Evolutionary conservation across 1,140 invertebrate species (phyloP).

Genomic region (Elymnias hypermnestra): DNA sequence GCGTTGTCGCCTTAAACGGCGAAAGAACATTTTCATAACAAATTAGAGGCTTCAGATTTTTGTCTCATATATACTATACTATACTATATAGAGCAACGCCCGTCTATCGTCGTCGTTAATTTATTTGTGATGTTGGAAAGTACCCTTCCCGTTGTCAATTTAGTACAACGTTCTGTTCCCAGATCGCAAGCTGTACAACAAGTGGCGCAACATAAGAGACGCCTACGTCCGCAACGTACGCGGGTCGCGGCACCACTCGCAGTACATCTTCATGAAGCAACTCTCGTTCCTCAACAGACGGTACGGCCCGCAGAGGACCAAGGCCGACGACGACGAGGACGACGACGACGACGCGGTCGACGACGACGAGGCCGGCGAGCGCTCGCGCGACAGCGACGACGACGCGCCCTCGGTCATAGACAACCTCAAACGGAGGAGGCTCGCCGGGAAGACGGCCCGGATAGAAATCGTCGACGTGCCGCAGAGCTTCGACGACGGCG

Average conservation of each 20-base stretch:
- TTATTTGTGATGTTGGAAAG: too few relatives aligned
- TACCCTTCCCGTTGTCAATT: too few relatives aligned
- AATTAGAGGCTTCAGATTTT: too few relatives aligned
- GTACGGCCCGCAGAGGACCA: slow-evolving; percentile 32
- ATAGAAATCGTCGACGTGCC: slow-evolving; percentile 35
- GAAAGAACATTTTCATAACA: too few relatives aligned
- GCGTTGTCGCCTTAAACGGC: too few relatives aligned
- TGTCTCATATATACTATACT: too few relatives aligned
- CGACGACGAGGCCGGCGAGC: not conserved
- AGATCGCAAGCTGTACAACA: slow-evolving; percentile 43
- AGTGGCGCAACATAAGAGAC: slow-evolving; percentile 57
- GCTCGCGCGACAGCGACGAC: slow-evolving; percentile 13
- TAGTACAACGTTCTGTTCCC: too few relatives aligned
- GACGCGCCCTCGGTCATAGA: slow-evolving; percentile 34
- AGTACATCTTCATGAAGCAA: slow-evolving; percentile 43
- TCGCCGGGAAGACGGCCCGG: slow-evolving; percentile 19
- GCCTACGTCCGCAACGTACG: slow-evolving; percentile 43
- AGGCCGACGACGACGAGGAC: slow-evolving; percentile 15
- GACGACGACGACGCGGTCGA: slow-evolving; percentile 1
- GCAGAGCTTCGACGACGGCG: not conserved
- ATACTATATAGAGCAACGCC: too few relatives aligned
- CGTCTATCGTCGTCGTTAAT: too few relatives aligned
- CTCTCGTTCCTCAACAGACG: slow-evolving; percentile 38
- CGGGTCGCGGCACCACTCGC: slow-evolving; percentile 26
- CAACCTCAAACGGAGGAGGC: slow-evolving; percentile 29